Evolutionary conservation across 2,113 vertebrate species (phyloP).

Genomic region (Gavia stellata): DNA sequence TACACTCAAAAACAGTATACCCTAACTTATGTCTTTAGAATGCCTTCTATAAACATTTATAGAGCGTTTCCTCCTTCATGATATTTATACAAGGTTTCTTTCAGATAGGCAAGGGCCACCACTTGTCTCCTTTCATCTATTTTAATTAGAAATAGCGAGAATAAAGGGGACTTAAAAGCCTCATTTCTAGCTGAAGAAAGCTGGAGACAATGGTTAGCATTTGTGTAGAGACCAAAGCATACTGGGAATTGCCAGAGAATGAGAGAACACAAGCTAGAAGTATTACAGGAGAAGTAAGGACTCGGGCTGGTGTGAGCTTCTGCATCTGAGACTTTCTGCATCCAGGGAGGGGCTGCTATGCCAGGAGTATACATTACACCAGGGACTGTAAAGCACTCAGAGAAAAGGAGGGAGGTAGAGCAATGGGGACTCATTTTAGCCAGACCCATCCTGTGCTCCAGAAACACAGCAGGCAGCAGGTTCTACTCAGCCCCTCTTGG

Average conservation of each 20-base stretch:
- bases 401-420: background rate
- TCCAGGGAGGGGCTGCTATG: background rate
- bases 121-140: background rate
- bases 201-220: background rate
- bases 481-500: background rate
- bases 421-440: background rate
- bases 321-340: background rate
- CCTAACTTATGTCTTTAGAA: background rate
- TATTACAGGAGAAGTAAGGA: background rate
- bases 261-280: background rate
- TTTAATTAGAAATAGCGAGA: background rate
- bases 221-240: background rate
- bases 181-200: background rate
- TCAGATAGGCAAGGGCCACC: background rate
- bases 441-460: background rate
- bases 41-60: background rate
- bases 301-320: background rate
- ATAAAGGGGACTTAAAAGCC: background rate
- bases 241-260: background rate
- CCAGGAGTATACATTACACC: background rate
- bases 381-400: background rate
- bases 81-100: background rate
- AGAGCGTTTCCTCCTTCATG: background rate
- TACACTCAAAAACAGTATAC: background rate
- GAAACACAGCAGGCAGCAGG: background rate